Evolutionary conservation across 2,888 invertebrate species (phyloP).

Genomic region (Crioceris asparagi): DNA sequence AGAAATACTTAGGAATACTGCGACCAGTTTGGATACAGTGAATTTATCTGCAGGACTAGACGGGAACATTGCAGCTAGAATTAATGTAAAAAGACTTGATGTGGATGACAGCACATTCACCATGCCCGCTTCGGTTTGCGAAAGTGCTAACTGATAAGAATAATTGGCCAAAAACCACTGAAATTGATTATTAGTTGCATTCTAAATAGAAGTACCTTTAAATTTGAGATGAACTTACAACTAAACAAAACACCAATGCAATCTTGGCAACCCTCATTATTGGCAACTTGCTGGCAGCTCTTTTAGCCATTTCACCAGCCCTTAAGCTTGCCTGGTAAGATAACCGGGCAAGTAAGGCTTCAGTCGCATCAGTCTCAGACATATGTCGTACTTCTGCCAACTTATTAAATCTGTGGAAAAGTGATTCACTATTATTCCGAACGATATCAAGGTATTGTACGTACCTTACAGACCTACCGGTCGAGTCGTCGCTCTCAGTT

Average conservation of each 20-base stretch:
- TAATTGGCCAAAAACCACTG: slow-evolving; percentile 95
- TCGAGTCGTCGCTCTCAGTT: slow-evolving; percentile 71
- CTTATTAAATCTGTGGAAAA: slow-evolving; percentile 76
- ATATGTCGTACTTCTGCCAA: slow-evolving; percentile 82
- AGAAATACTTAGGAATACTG: slow-evolving; percentile 65
- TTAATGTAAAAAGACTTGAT: slow-evolving; percentile 79
- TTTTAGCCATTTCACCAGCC: slow-evolving; percentile 66
- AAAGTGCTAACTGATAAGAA: slow-evolving; percentile 79
- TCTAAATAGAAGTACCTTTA: neutral
- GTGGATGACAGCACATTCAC: slow-evolving; percentile 84
- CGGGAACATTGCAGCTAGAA: slow-evolving; percentile 79
- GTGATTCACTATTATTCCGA: slow-evolving; percentile 23
- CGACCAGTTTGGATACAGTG: slow-evolving; percentile 73
- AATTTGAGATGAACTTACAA: slow-evolving; percentile 48
- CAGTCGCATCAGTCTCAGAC: slow-evolving; percentile 84
- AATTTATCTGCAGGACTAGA: slow-evolving; percentile 72
- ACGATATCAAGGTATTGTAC: slow-evolving; percentile 47
- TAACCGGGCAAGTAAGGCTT: slow-evolving; percentile 81
- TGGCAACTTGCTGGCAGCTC: slow-evolving; percentile 66
- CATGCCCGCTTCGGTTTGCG: slow-evolving; percentile 72
- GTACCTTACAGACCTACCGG: slow-evolving; percentile 5
- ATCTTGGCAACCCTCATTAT: slow-evolving; percentile 69
- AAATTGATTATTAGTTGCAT: slow-evolving; percentile 2
- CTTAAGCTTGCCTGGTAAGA: slow-evolving; percentile 89
- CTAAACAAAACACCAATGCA: slow-evolving; percentile 72